A percentile compares a stretch with the other conserved stretches of the same genome.
Evolutionary conservation across 2,888 invertebrate species (phyloP).

Genomic region (Disparrhopalites patrizii): DNA sequence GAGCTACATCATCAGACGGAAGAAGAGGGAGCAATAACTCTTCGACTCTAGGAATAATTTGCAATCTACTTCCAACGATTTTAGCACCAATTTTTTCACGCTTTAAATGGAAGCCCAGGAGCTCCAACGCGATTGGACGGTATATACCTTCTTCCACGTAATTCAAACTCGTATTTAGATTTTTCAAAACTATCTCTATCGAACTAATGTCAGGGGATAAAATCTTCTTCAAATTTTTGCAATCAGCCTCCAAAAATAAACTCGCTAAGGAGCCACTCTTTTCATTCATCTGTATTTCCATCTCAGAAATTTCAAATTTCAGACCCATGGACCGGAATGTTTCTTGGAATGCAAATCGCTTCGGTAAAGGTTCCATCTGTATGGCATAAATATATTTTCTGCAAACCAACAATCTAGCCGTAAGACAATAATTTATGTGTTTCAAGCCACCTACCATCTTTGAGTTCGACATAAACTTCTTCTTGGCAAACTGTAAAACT

Average conservation of each 20-base stretch:
- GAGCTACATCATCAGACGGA: neutral
- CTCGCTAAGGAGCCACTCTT: slow-evolving; percentile 42
- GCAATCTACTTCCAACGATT: slow-evolving; percentile 43
- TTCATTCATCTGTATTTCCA: slow-evolving; percentile 45
- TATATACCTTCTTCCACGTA: slow-evolving; percentile 40
- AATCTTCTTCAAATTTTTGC: slow-evolving; percentile 39
- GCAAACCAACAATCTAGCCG: neutral
- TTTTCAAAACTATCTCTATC: slow-evolving; percentile 43
- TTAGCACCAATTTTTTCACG: slow-evolving; percentile 45
- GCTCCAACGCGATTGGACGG: slow-evolving; percentile 40
- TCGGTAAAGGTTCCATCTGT: slow-evolving; percentile 26
- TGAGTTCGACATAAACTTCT: slow-evolving; percentile 44
- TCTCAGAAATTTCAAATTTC: slow-evolving; percentile 41
- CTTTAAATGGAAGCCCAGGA: slow-evolving; percentile 43
- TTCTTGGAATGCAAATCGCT: slow-evolving; percentile 26
- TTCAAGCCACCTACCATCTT: slow-evolving; percentile 39
- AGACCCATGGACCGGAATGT: slow-evolving; percentile 37
- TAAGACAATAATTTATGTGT: neutral
- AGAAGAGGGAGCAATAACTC: slow-evolving; percentile 16
- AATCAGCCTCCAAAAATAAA: slow-evolving; percentile 42
- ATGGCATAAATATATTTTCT: neutral
- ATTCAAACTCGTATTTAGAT: slow-evolving; percentile 39
- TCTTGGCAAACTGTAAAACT: slow-evolving; percentile 45
- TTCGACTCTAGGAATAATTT: slow-evolving; percentile 45
- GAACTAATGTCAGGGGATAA: slow-evolving; percentile 42